phyloP scores from a whole-genome alignment of 92 coral and sea anemone species.

The Virgularia gustaviana region DNA sequence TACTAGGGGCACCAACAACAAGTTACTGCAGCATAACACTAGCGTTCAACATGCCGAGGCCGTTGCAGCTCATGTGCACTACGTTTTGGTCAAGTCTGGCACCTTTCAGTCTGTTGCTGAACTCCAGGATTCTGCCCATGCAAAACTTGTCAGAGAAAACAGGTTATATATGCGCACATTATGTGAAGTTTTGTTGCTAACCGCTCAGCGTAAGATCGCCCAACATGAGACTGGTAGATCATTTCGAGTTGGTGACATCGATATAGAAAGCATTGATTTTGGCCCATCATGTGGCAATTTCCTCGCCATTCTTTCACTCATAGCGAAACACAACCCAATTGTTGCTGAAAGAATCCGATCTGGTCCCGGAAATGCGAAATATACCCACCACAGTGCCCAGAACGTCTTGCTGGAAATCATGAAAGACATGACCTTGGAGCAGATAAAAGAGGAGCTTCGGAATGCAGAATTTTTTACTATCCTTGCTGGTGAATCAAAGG shows the following conservation, averaged over 20 bases:
- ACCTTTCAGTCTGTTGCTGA: constrained; percentile 17
- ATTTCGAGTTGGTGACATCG: constrained; percentile 2
- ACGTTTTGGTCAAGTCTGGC: constrained; percentile 15
- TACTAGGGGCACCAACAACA: constrained; percentile 11
- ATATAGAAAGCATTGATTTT: background rate
- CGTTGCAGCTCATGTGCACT: constrained; percentile 17
- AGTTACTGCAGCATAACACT: constrained; percentile 4
- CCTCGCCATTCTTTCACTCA: constrained; percentile 9
- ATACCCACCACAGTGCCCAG: constrained; percentile 9
- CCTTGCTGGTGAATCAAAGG: constrained; percentile 22
- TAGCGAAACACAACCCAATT: constrained; percentile 9
- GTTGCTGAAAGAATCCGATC: constrained; percentile 17
- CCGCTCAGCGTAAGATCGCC: constrained; percentile 15
- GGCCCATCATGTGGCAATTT: constrained; percentile 24
- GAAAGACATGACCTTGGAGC: constrained; percentile 17
- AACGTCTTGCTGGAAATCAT: constrained; percentile 17
- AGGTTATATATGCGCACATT: constrained; percentile 15
- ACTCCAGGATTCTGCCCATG: constrained; percentile 9
- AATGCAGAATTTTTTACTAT: constrained; percentile 3
- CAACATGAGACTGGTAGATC: constrained; percentile 14
- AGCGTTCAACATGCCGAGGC: constrained; percentile 21
- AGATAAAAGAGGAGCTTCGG: constrained; percentile 10
- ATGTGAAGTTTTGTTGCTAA: constrained; percentile 6
- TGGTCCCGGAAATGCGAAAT: constrained; percentile 13
- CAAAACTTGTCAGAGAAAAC: background rate